Evolutionary conservation across 64 coral and sea anemone genomes (phyloP).

Genomic region (Actinia equina): DNA sequence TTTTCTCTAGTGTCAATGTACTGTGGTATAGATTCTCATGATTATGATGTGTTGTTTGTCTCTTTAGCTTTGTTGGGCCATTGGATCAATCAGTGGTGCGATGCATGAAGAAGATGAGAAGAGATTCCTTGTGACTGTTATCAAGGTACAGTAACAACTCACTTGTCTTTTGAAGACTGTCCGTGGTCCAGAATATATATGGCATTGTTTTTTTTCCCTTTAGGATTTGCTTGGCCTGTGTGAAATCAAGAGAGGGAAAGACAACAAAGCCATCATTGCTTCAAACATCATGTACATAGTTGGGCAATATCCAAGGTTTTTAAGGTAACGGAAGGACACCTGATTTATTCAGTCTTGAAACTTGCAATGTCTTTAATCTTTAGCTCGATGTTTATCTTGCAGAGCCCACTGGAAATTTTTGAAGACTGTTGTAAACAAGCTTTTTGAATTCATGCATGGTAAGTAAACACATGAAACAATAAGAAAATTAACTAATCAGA

Average conservation of each 20-base stretch:
- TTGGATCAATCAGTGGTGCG: slow-evolving; percentile 99
- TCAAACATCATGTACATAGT: slow-evolving; percentile 99
- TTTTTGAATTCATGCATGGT: slow-evolving; percentile 99
- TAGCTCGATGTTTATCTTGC: not conserved
- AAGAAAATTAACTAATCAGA: not conserved
- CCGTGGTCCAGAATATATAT: not conserved
- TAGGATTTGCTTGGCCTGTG: slow-evolving; percentile 94
- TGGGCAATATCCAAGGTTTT: slow-evolving; percentile 94
- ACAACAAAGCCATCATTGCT: slow-evolving; percentile 99
- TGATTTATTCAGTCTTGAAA: not conserved
- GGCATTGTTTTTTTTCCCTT: not conserved
- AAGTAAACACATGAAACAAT: not conserved
- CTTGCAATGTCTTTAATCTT: not conserved
- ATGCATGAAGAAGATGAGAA: slow-evolving; percentile 99
- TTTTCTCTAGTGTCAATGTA: too few relatives aligned
- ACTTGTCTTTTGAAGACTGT: not conserved
- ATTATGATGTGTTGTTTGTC: not conserved
- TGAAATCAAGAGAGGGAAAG: slow-evolving; percentile 98
- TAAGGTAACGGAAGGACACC: slow-evolving; percentile 46
- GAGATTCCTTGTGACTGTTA: slow-evolving; percentile 95
- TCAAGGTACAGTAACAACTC: slow-evolving; percentile 59
- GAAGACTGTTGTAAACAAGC: slow-evolving; percentile 97
- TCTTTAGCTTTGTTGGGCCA: slow-evolving; percentile 87
- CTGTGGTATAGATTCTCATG: too few relatives aligned
- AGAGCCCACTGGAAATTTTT: slow-evolving; percentile 99